A percentile compares a stretch with the other conserved stretches of the same genome.
These are phyloP conservation scores for Cavia aperea DNA, from an alignment of 2,113 vertebrate species.

Conservation along the genomic window DNA sequence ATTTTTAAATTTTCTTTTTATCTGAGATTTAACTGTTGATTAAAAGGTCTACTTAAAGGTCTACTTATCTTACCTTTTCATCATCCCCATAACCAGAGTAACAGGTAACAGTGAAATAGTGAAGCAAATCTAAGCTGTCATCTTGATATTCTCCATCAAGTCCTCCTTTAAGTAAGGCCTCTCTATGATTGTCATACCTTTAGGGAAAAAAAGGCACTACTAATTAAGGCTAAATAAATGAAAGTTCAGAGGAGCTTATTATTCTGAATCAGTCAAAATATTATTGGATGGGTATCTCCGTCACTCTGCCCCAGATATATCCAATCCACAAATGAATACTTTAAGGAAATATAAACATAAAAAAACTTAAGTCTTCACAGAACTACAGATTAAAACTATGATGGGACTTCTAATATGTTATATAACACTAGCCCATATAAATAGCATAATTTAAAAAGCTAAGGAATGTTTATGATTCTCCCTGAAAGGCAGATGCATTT, in stretches of 20 bases:
- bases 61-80: constrained; percentile 80
- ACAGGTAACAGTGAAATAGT: constrained; percentile 92
- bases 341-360: neutral
- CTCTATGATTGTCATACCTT: constrained; percentile 97
- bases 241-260: neutral
- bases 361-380: constrained; percentile 7
- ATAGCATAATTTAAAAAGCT: neutral
- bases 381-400: constrained; percentile 27
- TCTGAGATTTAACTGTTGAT: neutral
- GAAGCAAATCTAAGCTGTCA: constrained; percentile 90
- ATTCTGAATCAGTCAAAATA: neutral
- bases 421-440: neutral
- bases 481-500: neutral
- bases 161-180: constrained; percentile 91
- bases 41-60: neutral
- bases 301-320: neutral
- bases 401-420: neutral
- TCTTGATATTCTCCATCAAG: constrained; percentile 89
- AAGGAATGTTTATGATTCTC: neutral
- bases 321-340: neutral
- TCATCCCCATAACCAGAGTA: constrained; percentile 94
- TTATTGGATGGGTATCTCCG: neutral
- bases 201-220: neutral
- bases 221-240: neutral
- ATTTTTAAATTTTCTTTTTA: neutral